Evolutionary conservation across 2,888 invertebrate species (phyloP).

Genomic region (Aquatica leii): DNA sequence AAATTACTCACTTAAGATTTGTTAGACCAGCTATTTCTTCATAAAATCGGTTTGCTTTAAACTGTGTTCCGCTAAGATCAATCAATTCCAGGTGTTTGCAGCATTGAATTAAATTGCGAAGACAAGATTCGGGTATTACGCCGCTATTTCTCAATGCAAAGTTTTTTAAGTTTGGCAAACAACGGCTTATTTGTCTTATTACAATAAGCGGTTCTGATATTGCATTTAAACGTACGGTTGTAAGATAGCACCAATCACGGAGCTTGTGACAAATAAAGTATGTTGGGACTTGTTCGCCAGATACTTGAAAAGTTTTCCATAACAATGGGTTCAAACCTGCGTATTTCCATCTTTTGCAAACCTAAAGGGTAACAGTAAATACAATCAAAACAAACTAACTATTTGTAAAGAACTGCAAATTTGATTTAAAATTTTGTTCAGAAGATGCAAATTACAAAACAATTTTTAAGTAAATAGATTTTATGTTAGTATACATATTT

Average conservation of each 20-base stretch:
- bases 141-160: conserved; percentile 41
- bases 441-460: too few species aligned
- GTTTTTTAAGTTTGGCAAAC: conserved; percentile 38
- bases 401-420: too few species aligned
- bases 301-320: conserved; percentile 41
- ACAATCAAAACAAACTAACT: too few species aligned
- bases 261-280: conserved; percentile 43
- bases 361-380: conserved; percentile 34
- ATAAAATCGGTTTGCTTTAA: conserved; percentile 38
- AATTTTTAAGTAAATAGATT: too few species aligned
- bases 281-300: conserved; percentile 38
- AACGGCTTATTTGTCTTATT: conserved; percentile 45
- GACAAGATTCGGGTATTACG: conserved; percentile 33
- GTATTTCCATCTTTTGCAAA: conserved; percentile 47
- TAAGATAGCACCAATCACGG: conserved; percentile 36
- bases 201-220: conserved; percentile 41
- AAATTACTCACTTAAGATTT: conserved; percentile 35
- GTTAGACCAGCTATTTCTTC: conserved; percentile 40
- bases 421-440: too few species aligned
- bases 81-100: conserved; percentile 43
- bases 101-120: conserved; percentile 39
- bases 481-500: too few species aligned
- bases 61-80: conserved; percentile 44
- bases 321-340: conserved; percentile 43
- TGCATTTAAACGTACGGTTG: conserved; percentile 39